A percentile compares a stretch with the other conserved stretches of the same genome.
Conservation (phyloP, 2,797 vertebrate genomes). For the Phaenicophaeus curvirostris region DNA sequence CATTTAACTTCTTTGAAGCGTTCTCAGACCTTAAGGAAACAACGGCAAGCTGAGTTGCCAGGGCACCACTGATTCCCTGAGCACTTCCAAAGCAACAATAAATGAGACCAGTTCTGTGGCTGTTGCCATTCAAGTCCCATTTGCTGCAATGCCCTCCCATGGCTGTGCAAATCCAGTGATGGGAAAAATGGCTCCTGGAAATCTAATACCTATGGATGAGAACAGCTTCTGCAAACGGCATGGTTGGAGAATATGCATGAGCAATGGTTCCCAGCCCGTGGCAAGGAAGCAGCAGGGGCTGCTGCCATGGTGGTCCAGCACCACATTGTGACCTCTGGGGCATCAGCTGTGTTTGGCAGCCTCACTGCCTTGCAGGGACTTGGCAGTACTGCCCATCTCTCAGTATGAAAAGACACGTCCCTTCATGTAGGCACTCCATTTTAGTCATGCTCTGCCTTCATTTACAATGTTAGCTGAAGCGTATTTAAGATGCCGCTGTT, state of each 20-base stretch:
- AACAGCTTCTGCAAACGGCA: neutral
- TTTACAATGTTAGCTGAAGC: neutral
- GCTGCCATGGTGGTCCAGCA: neutral
- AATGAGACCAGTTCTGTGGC: rapidly evolving
- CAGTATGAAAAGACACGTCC: neutral
- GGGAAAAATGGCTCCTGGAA: neutral
- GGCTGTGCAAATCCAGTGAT: rapidly evolving
- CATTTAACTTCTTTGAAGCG: neutral
- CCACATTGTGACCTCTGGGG: rapidly evolving
- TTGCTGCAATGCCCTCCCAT: neutral
- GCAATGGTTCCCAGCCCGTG: neutral
- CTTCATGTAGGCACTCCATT: neutral
- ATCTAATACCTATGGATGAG: rapidly evolving
- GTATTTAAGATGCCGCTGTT: neutral
- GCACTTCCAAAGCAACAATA: neutral
- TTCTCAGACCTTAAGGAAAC: neutral
- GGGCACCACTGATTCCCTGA: neutral
- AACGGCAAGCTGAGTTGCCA: neutral
- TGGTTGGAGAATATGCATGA: neutral
- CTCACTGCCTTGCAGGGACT: rapidly evolving
- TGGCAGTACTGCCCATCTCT: rapidly evolving
- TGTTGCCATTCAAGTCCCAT: rapidly evolving
- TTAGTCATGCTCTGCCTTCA: neutral
- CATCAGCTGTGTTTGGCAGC: neutral
- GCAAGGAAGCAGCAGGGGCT: neutral